Base-by-base conservation (phyloP, 1,140 invertebrate genomes). In the Eueides isabella region DNA sequence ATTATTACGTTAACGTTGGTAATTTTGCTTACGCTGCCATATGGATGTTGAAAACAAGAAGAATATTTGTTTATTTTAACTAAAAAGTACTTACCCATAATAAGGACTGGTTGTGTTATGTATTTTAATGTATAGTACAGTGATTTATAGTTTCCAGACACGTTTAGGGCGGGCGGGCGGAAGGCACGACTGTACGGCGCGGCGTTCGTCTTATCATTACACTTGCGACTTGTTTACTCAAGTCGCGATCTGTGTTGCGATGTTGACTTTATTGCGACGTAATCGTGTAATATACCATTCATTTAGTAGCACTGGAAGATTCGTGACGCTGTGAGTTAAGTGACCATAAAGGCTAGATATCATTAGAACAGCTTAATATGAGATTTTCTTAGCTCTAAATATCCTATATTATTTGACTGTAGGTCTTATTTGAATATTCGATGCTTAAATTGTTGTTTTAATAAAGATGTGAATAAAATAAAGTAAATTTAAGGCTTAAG, bases 251-350 rank as follows among this genome's bases (percentile, higher is more conserved):
- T 82, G 81, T 77, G 79, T 81, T 74, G 81, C 76, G 78, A 82
- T 84, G 85, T 86, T 84, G 84, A 82, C 79, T 85, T 86, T 86
- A 88, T 88, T 88, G 85, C 86, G 81, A 82, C 80, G 80, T 82
- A 85, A 83, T 88, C 78, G 76, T 68, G 75, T 80, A 72, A 55
- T 55, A 70, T 73, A 69, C 73, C 76, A 75, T 78, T 84, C 76
- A 79, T 75, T 80, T 79, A 74, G 75, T 71, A 61, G 38, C 55
- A 28, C 23, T 38, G 16, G 63, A 41, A 73, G 71, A 73, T 48
- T 70, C 35, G 48, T 61, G 41, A 16, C 44, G 28, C 30, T 69
- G 12, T n/a, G 44, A 14, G 69, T 35, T 44, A 71, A 76, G 68
- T 72, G 73, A 71, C 75, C 66, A 77, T 78, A 55, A 55, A 55